These are phyloP conservation scores for Allacma fusca DNA, from an alignment of 2,888 invertebrate species.

Conservation along the genomic window DNA sequence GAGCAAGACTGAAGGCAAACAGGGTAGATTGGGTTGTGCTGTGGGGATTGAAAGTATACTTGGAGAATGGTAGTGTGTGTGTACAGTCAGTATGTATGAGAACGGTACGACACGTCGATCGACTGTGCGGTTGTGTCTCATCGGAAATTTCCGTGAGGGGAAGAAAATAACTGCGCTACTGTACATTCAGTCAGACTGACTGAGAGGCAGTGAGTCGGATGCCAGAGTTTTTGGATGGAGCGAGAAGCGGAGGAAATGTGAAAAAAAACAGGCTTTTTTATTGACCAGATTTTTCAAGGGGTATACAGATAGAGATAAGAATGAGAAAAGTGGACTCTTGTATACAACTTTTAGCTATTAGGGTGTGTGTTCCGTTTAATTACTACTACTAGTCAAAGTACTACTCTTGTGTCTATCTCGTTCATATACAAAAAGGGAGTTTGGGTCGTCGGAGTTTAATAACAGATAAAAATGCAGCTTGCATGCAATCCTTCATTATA, in stretches of 20 bases:
- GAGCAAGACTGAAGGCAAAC: no score
- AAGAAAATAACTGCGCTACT: constrained; percentile 11
- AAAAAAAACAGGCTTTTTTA: constrained; percentile 19
- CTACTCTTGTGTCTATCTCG: no score
- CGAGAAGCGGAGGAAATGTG: constrained; percentile 3
- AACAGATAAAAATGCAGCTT: constrained; percentile 11
- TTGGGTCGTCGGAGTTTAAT: no score
- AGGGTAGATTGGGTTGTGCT: no score
- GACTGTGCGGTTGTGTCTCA: constrained; percentile 22
- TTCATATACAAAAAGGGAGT: no score
- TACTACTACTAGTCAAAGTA: no score
- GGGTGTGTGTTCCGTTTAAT: no score
- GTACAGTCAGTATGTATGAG: neutral
- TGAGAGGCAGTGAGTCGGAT: neutral
- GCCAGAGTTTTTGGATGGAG: constrained; percentile 2
- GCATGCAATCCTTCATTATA: neutral
- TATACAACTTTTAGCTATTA: no score
- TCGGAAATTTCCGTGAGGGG: constrained; percentile 24
- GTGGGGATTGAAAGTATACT: no score
- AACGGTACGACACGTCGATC: constrained; percentile 7
- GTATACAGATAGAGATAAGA: neutral
- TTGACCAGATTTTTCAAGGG: constrained; percentile 10
- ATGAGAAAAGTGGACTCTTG: no score
- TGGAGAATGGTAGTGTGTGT: no score
- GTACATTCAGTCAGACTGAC: neutral